These are phyloP conservation scores for Gobionotothen gibberifrons DNA, from an alignment of 2,797 vertebrate genomes.

Conservation along the genomic window DNA sequence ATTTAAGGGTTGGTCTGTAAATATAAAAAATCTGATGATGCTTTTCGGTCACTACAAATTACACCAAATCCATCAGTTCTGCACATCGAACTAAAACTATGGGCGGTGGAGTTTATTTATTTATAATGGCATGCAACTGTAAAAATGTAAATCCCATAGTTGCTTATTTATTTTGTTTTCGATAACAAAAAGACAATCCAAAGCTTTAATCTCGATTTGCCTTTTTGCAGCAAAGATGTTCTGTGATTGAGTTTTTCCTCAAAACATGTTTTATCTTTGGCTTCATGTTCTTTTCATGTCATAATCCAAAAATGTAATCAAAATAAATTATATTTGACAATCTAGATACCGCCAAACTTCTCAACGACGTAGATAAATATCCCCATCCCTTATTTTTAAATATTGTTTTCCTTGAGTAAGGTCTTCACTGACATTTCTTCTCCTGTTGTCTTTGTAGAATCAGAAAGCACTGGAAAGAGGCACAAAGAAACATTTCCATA, in stretches of 20 bases:
- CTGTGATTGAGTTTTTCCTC: neutral
- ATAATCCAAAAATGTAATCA: no score
- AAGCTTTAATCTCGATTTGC: neutral
- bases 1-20: neutral
- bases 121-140: neutral
- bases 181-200: neutral
- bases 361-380: neutral
- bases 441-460: slow-evolving; percentile 79
- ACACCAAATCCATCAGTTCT: neutral
- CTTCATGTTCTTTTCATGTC: no score
- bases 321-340: neutral
- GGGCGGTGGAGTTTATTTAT: neutral
- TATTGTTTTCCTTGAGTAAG: neutral
- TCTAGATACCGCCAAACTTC: neutral
- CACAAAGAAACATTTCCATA: slow-evolving; percentile 98
- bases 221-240: neutral
- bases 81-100: neutral
- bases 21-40: neutral
- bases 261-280: neutral
- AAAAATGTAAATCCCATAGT: neutral
- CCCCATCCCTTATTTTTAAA: neutral
- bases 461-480: slow-evolving; percentile 92
- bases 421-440: slow-evolving; percentile 16
- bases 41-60: neutral
- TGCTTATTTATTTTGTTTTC: neutral